phyloP scores from a whole-genome alignment of 1,140 invertebrate species.

The Megalonaias nervosa region DNA sequence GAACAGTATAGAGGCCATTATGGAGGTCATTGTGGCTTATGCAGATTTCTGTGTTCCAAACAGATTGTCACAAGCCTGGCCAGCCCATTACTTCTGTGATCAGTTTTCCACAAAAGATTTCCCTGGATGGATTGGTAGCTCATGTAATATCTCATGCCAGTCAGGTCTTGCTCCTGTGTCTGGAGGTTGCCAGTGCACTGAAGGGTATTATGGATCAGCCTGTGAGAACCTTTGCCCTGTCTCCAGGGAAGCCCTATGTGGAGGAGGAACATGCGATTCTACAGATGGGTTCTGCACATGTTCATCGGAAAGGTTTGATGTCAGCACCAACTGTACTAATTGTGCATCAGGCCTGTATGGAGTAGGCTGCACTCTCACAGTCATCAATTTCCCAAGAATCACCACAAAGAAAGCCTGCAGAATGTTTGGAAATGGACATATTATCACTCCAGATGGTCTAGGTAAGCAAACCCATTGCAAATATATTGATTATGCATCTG shows the following conservation, averaged over 20 bases:
- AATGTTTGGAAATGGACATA: constrained; percentile 39
- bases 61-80: constrained; percentile 16
- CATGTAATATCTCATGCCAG: too few relatives aligned
- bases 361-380: constrained; percentile 28
- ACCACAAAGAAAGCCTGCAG: constrained; percentile 15
- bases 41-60: constrained; percentile 17
- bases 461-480: background rate
- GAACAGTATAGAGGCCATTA: background rate
- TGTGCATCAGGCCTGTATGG: constrained; percentile 39
- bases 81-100: constrained; percentile 30
- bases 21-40: constrained; percentile 4
- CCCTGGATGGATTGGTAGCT: too few relatives aligned
- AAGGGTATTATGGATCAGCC: constrained; percentile 36
- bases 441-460: constrained; percentile 45
- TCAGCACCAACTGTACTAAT: constrained; percentile 17
- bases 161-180: too few relatives aligned
- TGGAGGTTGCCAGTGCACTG: constrained; percentile 26
- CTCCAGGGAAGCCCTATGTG: constrained; percentile 24
- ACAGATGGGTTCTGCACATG: constrained; percentile 36
- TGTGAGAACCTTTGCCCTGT: constrained; percentile 35
- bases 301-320: constrained; percentile 30
- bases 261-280: constrained; percentile 25
- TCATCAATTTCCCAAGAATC: constrained; percentile 11
- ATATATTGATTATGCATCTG: too few relatives aligned
- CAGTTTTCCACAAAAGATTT: background rate